Base-by-base conservation (phyloP, 2,113 vertebrate genomes). In the Hoplias malabaricus region DNA sequence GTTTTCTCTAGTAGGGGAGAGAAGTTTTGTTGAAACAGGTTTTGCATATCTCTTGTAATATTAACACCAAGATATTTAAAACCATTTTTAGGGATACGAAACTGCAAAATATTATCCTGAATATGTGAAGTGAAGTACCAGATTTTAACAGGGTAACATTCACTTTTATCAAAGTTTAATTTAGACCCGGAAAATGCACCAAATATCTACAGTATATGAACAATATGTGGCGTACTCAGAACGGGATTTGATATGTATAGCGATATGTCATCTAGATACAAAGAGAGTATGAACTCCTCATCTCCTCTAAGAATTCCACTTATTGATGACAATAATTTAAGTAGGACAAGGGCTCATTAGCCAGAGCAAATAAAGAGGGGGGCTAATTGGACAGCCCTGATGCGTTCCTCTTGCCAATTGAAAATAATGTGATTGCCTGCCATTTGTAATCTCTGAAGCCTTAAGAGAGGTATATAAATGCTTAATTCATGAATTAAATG, bases 31-130 rank as follows among this genome's bases (percentile, higher is more conserved):
- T n/a, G n/a, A n/a, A n/a, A n/a, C n/a, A n/a, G n/a, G n/a, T n/a
- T n/a, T n/a, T n/a, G n/a, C n/a, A n/a, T n/a, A n/a, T n/a, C n/a
- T n/a, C n/a, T n/a, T n/a, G 46, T 54, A 5, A 70, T n/a, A 34
- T 70, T 33, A 70, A 70, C n/a, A 0, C 46, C 68, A 7, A 70
- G 19, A n/a, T 70, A 70, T 31, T 70, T 70, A 54, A 69, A 70
- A 14, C 68, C 46, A 70, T 42, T 29, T 34, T 4, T 70, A n/a
- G 19, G 34, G 43, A 53, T 69, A 13, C 6, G 25, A 14, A 69
- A 69, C 4, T 38, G 25, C 6, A 69, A 25, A 27, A 21, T 16
- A 38, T 21, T 40, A 38, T 67, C 6, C 40, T 69, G 40, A 3
- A 69, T 40, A 25, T 23, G 42, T 25, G n/a, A 21, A 46, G 23